A percentile compares a stretch with the other conserved stretches of the same genome.
Evolutionary conservation across 2,888 invertebrate species (phyloP).

Genomic region (Drosophila mimetica): DNA sequence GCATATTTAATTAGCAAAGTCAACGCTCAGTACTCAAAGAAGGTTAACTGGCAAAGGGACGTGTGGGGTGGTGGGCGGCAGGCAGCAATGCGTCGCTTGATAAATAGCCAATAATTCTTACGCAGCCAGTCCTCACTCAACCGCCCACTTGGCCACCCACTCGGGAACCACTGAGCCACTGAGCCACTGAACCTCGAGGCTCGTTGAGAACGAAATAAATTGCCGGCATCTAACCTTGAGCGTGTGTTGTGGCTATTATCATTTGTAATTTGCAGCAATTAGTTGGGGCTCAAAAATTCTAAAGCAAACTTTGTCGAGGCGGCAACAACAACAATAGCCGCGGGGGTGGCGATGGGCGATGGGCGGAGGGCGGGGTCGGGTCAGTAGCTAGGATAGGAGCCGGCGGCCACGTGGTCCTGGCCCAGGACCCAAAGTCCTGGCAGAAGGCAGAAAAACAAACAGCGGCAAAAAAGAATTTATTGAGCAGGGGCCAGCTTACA

Average conservation of each 20-base stretch:
- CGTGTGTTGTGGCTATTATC: slow-evolving; percentile 81
- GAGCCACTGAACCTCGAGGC: slow-evolving; percentile 8
- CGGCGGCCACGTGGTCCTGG: slow-evolving; percentile 57
- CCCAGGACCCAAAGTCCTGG: slow-evolving; percentile 27
- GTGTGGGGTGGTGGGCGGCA: slow-evolving; percentile 23
- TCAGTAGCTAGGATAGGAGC: slow-evolving; percentile 37
- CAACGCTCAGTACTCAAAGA: slow-evolving; percentile 48
- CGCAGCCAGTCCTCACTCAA: slow-evolving; percentile 39
- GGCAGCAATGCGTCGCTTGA: slow-evolving; percentile 69
- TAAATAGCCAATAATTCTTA: slow-evolving; percentile 80
- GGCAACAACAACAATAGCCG: slow-evolving; percentile 44
- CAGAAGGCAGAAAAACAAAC: slow-evolving; percentile 43
- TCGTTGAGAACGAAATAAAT: slow-evolving; percentile 75
- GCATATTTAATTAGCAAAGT: slow-evolving; percentile 78
- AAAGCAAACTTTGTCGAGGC: slow-evolving; percentile 76
- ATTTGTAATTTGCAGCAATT: slow-evolving; percentile 80
- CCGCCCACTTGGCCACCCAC: slow-evolving; percentile 16
- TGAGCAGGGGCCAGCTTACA: slow-evolving; percentile 69
- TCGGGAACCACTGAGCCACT: slow-evolving; percentile 3
- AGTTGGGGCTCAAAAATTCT: slow-evolving; percentile 79
- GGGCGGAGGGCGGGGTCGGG: not conserved
- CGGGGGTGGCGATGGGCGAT: not conserved
- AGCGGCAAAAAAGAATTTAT: slow-evolving; percentile 63
- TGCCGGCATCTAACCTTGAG: slow-evolving; percentile 69
- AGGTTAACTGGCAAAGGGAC: slow-evolving; percentile 31